Conservation (phyloP, 1,140 invertebrate species). For the Himalopsyche phryganea region DNA sequence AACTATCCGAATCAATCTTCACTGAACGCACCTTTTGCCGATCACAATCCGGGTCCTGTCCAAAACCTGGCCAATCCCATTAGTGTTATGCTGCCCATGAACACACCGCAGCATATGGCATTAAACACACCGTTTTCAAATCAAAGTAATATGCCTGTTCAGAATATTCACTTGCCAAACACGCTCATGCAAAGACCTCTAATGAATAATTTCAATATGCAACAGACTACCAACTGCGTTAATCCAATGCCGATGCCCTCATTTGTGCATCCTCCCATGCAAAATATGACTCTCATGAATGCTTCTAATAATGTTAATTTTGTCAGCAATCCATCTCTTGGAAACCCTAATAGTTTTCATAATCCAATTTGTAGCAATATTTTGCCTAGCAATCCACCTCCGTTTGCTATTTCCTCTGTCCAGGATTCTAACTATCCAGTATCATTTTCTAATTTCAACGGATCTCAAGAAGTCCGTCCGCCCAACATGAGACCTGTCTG, state of each 20-base stretch:
- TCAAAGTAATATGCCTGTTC: too few relatives aligned
- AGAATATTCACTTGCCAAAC: too few relatives aligned
- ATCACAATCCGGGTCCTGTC: not conserved
- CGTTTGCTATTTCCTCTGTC: too few relatives aligned
- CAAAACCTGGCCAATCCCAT: not conserved
- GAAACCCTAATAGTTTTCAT: too few relatives aligned
- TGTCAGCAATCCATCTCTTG: not conserved
- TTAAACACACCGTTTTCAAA: not conserved
- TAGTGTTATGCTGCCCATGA: not conserved
- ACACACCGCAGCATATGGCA: not conserved
- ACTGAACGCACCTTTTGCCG: not conserved
- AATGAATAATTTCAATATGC: constrained; percentile 1
- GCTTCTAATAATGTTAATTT: constrained; percentile 1
- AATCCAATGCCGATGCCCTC: not conserved
- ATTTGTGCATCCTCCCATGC: not conserved
- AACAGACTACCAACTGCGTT: not conserved
- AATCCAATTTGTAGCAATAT: too few relatives aligned
- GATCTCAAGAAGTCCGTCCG: not conserved
- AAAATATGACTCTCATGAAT: not conserved
- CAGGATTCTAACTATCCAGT: not conserved
- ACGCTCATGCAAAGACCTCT: too few relatives aligned
- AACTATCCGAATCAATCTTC: not conserved
- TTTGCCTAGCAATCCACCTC: too few relatives aligned
- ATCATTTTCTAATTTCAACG: not conserved
- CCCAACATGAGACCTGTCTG: not conserved